Percentiles rank a stretch among this genome's conserved stretches.
Conservation (phyloP, 2,888 invertebrate genomes). For the Pherbina coryleti region DNA sequence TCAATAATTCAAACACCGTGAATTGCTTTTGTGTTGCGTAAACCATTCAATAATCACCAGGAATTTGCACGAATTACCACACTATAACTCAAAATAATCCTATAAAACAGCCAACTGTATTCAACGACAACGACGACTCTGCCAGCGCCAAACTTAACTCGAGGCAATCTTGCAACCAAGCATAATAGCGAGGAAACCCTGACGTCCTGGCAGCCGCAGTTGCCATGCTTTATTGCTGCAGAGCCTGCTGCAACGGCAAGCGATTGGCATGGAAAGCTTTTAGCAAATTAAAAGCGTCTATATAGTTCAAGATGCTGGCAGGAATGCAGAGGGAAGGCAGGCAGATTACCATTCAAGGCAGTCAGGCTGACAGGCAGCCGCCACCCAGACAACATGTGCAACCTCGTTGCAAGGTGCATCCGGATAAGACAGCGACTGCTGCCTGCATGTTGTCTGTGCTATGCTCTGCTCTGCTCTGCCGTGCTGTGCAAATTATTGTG, state of each 20-base stretch:
- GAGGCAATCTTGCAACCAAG: background rate
- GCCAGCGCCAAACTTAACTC: background rate
- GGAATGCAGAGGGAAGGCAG: background rate
- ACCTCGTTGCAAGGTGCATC: no score
- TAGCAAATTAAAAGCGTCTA: slow-evolving; percentile 24
- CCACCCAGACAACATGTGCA: no score
- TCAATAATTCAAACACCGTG: no score
- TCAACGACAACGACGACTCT: background rate
- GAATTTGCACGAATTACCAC: slow-evolving; percentile 29
- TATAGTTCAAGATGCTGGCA: background rate
- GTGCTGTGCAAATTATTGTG: no score
- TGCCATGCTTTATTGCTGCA: background rate
- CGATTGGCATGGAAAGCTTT: slow-evolving; percentile 18
- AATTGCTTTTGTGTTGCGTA: background rate
- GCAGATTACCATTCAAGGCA: no score
- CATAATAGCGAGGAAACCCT: background rate
- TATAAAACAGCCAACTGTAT: slow-evolving; percentile 4
- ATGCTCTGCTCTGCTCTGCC: no score
- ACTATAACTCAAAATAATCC: slow-evolving; percentile 29
- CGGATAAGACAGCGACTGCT: no score
- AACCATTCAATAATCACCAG: slow-evolving; percentile 21
- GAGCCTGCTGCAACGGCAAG: background rate
- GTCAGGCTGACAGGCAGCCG: no score
- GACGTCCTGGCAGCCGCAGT: background rate
- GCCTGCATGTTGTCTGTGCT: no score